A percentile compares a stretch with the other conserved stretches of the same genome.
These are phyloP conservation scores for Pseudorasbora parva DNA, from an alignment of 2,113 vertebrate genomes.

Conservation along the genomic window DNA sequence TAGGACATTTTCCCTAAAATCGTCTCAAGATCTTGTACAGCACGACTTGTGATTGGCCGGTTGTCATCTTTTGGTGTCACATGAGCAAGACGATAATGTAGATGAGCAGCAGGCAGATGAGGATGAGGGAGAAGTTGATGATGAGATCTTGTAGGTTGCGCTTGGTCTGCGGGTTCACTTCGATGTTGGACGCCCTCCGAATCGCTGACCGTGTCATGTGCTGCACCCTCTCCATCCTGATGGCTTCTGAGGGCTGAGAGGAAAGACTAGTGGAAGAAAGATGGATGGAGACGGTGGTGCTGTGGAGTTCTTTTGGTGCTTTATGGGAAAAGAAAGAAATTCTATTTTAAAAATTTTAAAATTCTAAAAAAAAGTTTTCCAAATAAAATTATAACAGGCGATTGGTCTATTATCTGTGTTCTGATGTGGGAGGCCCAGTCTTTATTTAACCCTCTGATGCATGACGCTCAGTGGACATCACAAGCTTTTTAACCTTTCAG, in stretches of 20 bases:
- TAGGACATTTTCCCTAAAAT: not conserved
- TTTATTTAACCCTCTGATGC: not conserved
- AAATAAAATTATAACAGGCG: not conserved
- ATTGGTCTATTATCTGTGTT: not conserved
- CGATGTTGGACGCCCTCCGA: conserved; percentile 93
- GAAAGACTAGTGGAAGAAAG: not conserved
- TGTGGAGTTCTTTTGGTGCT: conserved; percentile 4
- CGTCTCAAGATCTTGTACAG: not conserved
- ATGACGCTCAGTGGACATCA: not conserved
- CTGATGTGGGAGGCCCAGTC: not conserved
- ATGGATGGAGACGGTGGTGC: conserved; percentile 13
- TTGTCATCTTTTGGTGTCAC: conserved; percentile 66
- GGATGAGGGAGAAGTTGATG: conserved; percentile 96
- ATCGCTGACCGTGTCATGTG: conserved; percentile 94
- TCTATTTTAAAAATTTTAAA: conserved; percentile 22
- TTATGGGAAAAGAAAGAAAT: conserved; percentile 17
- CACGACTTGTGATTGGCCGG: not conserved
- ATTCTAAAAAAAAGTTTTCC: not conserved
- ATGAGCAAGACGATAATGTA: conserved; percentile 97
- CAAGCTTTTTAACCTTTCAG: not conserved
- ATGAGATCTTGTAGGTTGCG: conserved; percentile 96
- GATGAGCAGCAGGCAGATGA: conserved; percentile 96
- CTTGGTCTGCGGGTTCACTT: conserved; percentile 92
- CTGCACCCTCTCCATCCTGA: conserved; percentile 93
- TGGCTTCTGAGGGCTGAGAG: not conserved